Conservation (phyloP, 1,140 invertebrate species). For the Thaumatotibia leucotreta region DNA sequence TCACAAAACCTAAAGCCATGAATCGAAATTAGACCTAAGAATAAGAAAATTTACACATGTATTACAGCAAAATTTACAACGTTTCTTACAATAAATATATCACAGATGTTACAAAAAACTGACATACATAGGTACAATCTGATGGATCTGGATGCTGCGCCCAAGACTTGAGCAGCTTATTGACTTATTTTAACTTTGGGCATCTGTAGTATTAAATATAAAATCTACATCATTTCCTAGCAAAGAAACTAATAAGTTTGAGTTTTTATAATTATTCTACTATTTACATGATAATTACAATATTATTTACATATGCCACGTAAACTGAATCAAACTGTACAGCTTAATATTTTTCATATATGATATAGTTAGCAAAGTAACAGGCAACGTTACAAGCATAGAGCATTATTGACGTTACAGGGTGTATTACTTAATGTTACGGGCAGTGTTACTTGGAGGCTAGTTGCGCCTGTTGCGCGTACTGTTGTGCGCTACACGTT, state of each 20-base stretch:
- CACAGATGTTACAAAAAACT: conserved; percentile 71
- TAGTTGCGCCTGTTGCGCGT: conserved; percentile 88
- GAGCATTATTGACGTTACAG: neutral
- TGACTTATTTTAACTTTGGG: conserved; percentile 14
- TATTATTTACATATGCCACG: conserved; percentile 39
- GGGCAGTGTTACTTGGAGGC: conserved; percentile 85
- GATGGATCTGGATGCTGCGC: conserved; percentile 17
- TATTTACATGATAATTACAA: conserved; percentile 62
- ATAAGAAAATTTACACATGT: conserved; percentile 50
- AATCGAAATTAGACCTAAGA: conserved; percentile 30
- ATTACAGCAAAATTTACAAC: conserved; percentile 50
- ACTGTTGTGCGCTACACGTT: conserved; percentile 90
- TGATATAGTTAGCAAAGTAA: neutral
- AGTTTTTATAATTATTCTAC: conserved; percentile 35
- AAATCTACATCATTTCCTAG: conserved; percentile 55
- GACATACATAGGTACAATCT: conserved; percentile 40
- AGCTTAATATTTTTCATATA: neutral
- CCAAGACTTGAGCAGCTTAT: conserved; percentile 31
- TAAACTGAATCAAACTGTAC: neutral
- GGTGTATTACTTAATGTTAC: neutral
- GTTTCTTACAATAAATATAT: conserved; percentile 75
- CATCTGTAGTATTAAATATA: conserved; percentile 34
- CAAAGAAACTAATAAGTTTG: conserved; percentile 46
- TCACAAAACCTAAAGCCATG: conserved; percentile 18
- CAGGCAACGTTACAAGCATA: neutral